Conservation (phyloP, 2,888 invertebrate species). For the Uloborus plumipes region DNA sequence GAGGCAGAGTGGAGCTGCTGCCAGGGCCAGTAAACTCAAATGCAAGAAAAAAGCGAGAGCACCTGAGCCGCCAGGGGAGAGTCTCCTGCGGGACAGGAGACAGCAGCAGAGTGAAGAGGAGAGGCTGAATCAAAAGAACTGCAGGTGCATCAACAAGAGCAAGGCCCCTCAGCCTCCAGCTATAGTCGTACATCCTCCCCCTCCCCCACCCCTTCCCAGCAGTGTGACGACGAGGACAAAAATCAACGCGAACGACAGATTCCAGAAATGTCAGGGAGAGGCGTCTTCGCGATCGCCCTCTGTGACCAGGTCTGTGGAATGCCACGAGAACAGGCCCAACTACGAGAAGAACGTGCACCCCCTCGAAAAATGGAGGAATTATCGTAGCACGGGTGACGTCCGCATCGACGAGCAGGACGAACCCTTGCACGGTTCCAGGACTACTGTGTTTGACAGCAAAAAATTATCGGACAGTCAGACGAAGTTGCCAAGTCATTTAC, state of each 20-base stretch:
- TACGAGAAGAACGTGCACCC: conserved; percentile 56
- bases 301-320: conserved; percentile 33
- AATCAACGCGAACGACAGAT: neutral
- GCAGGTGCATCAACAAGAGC: conserved; percentile 33
- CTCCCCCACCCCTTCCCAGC: conserved; percentile 37
- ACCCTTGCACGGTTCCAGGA: conserved; percentile 1
- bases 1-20: conserved; percentile 16
- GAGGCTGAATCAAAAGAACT: conserved; percentile 4
- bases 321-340: conserved; percentile 9
- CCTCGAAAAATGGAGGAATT: conserved; percentile 45
- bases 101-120: neutral
- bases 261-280: neutral
- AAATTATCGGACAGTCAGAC: conserved; percentile 42
- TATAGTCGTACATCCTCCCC: conserved; percentile 33
- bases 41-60: conserved; percentile 44
- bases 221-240: conserved; percentile 28
- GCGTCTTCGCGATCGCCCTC: neutral
- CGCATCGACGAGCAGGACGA: conserved; percentile 44
- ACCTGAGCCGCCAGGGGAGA: conserved; percentile 41
- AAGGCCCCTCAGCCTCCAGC: conserved; percentile 42
- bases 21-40: conserved; percentile 42
- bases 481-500: conserved; percentile 27
- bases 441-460: conserved; percentile 53
- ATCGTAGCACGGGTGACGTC: conserved; percentile 39
- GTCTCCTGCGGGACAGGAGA: conserved; percentile 13